Conservation (phyloP, 2,113 vertebrate genomes). For the Collichthys lucidus region DNA sequence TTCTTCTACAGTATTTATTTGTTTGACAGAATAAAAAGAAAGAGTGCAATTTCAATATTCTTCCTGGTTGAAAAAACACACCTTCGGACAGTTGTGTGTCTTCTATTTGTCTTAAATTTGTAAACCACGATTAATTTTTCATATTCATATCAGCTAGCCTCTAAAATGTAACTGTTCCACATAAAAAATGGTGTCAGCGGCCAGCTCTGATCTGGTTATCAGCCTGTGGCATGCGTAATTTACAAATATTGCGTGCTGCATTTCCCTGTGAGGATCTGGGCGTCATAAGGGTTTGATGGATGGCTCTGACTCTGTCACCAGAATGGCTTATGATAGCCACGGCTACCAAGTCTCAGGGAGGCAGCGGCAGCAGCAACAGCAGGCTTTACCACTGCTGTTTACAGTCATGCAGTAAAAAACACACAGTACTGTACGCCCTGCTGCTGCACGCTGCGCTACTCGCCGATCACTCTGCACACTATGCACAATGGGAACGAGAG, state of each 20-base stretch:
- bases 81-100: background rate
- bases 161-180: conserved; percentile 51
- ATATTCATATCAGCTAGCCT: conserved; percentile 32
- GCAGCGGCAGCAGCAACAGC: conserved; percentile 11
- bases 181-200: conserved; percentile 48
- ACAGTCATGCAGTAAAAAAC: conserved; percentile 71
- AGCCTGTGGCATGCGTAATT: conserved; percentile 60
- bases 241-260: conserved; percentile 48
- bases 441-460: conserved; percentile 69
- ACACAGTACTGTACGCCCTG: conserved; percentile 41
- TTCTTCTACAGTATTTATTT: background rate
- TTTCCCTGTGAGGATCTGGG: conserved; percentile 27
- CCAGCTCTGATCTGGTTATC: conserved; percentile 53
- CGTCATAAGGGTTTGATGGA: conserved; percentile 56
- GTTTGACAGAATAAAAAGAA: conserved; percentile 12
- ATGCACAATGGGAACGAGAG: conserved; percentile 68
- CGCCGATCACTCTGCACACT: conserved; percentile 70
- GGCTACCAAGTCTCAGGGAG: conserved; percentile 36
- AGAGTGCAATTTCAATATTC: background rate
- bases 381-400: conserved; percentile 70
- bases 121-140: conserved; percentile 27
- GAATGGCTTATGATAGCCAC: conserved; percentile 64
- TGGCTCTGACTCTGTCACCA: conserved; percentile 57
- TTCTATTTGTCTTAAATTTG: conserved; percentile 26
- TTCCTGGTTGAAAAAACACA: background rate